phyloP scores from a whole-genome alignment of 2,113 vertebrate species.

The Pangasianodon hypophthalmus region DNA sequence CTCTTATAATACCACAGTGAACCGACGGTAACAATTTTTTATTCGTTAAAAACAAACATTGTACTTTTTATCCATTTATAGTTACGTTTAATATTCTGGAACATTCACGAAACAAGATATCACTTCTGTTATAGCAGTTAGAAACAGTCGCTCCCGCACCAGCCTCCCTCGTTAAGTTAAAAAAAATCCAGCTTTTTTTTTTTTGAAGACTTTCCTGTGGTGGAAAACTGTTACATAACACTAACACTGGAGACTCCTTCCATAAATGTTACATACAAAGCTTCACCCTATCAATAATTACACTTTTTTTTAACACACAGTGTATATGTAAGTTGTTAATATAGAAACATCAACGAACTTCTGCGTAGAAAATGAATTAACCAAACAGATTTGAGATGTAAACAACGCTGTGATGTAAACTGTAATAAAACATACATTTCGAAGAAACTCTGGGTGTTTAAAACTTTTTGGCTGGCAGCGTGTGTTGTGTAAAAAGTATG shows the following conservation, averaged over 20 bases:
- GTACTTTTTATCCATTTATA: background rate
- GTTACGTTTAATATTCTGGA: background rate
- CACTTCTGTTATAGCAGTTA: background rate
- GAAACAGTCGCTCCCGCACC: background rate
- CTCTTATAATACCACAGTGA: background rate
- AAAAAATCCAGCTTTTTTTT: background rate
- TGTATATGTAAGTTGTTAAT: background rate
- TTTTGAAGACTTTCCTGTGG: background rate
- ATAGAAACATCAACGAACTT: background rate
- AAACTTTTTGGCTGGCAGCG: background rate
- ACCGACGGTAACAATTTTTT: background rate
- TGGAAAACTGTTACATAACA: background rate
- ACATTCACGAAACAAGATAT: background rate
- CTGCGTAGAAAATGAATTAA: background rate
- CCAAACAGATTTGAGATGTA: background rate
- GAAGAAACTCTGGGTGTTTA: background rate
- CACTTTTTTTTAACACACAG: background rate
- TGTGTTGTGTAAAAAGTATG: background rate
- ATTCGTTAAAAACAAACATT: background rate
- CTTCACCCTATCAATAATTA: background rate
- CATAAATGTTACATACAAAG: background rate
- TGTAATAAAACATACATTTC: background rate
- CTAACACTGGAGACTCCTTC: background rate
- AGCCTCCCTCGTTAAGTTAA: too few species aligned
- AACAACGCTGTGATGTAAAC: background rate